Evolutionary conservation across 1,140 invertebrate species (phyloP).

Genomic region (Ceratoteleas bidentatus): DNA sequence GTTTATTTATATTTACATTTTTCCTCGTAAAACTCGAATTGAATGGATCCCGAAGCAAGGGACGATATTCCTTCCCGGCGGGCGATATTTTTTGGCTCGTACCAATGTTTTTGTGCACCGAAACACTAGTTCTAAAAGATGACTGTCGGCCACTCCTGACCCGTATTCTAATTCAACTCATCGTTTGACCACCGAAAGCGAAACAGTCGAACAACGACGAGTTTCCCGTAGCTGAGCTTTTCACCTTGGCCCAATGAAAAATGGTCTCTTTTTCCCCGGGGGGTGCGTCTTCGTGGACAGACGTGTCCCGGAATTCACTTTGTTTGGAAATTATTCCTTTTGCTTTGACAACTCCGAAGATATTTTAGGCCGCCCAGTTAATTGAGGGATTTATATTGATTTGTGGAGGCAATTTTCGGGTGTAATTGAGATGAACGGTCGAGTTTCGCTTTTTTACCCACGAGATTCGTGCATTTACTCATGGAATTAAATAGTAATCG

Average conservation of each 20-base stretch:
- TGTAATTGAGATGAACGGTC: neutral
- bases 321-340: slow-evolving; percentile 3
- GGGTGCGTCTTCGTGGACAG: slow-evolving; percentile 6
- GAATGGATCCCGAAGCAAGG: too few relatives aligned
- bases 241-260: slow-evolving; percentile 38
- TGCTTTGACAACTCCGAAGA: neutral
- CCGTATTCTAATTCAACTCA: slow-evolving; percentile 31
- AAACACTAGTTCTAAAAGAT: too few relatives aligned
- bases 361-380: slow-evolving; percentile 10
- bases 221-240: neutral
- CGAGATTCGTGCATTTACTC: neutral
- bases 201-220: slow-evolving; percentile 23
- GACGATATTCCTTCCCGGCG: too few relatives aligned
- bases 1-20: too few relatives aligned
- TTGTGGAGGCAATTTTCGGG: slow-evolving; percentile 6
- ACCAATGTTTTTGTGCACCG: too few relatives aligned
- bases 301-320: slow-evolving; percentile 1
- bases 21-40: too few relatives aligned
- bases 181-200: slow-evolving; percentile 39
- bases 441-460: neutral
- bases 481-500: neutral
- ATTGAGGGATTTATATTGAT: slow-evolving; percentile 17
- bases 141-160: slow-evolving; percentile 10
- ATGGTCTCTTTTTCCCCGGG: slow-evolving; percentile 1
- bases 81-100: too few relatives aligned